Conservation (phyloP, 2,888 invertebrate species). For the Drosophila tripunctata region DNA sequence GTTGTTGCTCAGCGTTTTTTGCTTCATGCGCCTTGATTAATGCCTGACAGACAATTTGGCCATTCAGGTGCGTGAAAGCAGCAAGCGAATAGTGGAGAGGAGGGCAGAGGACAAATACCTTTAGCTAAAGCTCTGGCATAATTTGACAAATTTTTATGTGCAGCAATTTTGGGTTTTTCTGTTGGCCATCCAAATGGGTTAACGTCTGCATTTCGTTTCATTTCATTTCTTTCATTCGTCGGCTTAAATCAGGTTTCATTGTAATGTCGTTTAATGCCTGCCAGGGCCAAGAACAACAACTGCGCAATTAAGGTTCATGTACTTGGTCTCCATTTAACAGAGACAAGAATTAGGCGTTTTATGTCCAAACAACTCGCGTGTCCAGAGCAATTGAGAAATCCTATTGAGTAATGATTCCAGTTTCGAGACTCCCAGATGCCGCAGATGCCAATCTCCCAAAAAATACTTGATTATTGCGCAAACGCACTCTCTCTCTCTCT, state of each 20-base stretch:
- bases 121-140: conserved; percentile 37
- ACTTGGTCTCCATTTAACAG: conserved; percentile 50
- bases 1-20: conserved; percentile 28
- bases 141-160: conserved; percentile 65
- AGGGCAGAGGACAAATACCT: background rate
- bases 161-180: conserved; percentile 33
- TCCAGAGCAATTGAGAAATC: conserved; percentile 51
- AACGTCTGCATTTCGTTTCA: conserved; percentile 43
- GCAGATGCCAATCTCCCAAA: conserved; percentile 1
- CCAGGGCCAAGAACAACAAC: conserved; percentile 20
- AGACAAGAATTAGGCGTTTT: conserved; percentile 77
- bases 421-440: background rate
- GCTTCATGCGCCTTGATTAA: conserved; percentile 58
- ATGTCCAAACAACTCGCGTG: conserved; percentile 56
- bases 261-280: conserved; percentile 12
- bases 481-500: conserved; percentile 31
- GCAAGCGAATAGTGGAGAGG: background rate
- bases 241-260: conserved; percentile 18
- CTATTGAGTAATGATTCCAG: conserved; percentile 59
- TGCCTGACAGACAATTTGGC: conserved; percentile 60
- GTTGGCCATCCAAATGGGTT: conserved; percentile 58
- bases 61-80: conserved; percentile 14
- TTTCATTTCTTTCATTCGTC: conserved; percentile 50
- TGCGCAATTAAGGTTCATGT: conserved; percentile 57
- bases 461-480: conserved; percentile 50